Conservation (phyloP, 2,113 vertebrate species). For the Elgaria multicarinata region DNA sequence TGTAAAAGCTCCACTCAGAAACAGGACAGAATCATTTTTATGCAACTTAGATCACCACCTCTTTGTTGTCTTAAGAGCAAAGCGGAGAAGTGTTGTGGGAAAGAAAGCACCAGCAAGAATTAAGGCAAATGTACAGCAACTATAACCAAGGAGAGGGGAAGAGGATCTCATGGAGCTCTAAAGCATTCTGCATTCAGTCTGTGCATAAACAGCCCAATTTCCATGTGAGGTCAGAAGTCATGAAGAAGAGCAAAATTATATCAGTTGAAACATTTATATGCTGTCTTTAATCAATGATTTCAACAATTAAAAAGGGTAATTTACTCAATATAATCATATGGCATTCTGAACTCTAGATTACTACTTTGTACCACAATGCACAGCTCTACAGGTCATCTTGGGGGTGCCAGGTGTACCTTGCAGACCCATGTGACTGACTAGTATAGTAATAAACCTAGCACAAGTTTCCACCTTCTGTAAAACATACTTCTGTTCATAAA, state of each 20-base stretch:
- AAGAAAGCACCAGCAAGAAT: background rate
- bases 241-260: background rate
- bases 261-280: no score
- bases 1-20: slow-evolving; percentile 32
- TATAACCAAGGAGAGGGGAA: background rate
- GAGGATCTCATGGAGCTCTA: background rate
- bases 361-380: background rate
- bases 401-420: background rate
- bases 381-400: background rate
- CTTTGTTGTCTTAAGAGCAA: background rate
- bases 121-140: background rate
- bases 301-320: background rate
- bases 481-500: background rate
- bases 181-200: background rate
- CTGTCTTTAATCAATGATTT: background rate
- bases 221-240: background rate
- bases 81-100: background rate
- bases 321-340: background rate
- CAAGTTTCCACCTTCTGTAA: background rate
- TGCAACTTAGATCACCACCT: background rate
- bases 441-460: background rate
- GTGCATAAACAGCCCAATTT: background rate
- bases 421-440: background rate
- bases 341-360: slow-evolving; percentile 5
- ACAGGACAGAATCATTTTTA: background rate